Evolutionary conservation across 2,888 invertebrate genomes (phyloP), one percentile per base, ranked within the genome.

Genomic region (Mesorhabditis belari): DNA sequence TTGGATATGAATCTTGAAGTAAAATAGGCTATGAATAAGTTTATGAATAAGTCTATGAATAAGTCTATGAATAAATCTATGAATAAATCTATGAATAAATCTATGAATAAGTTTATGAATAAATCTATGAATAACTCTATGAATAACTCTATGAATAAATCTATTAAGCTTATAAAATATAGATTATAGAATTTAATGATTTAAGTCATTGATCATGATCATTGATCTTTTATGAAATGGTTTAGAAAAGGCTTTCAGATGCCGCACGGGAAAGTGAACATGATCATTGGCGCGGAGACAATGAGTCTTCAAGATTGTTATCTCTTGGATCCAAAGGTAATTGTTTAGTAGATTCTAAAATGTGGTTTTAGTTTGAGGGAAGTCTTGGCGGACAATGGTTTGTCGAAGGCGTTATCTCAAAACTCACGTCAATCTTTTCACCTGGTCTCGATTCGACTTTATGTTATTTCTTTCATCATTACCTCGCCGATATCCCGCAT

Each of bases 1-100:
- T 56, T 71, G 23, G 66, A 71, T 50, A 56, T 70, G 17, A 60
- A 68, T 53, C 58, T 71, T 3, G 63, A 68, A 56, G 73, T 69
- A 12, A 35, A 24, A 9, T 55, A 44, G 21, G n/a, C n/a, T n/a
- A n/a, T n/a, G n/a, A n/a, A n/a, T n/a, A n/a, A n/a, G n/a, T n/a
- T n/a, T n/a, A n/a, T n/a, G n/a, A n/a, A n/a, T n/a, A n/a, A n/a
- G n/a, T n/a, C n/a, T n/a, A n/a, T n/a, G n/a, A n/a, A n/a, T n/a
- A n/a, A n/a, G n/a, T n/a, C n/a, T n/a, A n/a, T n/a, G n/a, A n/a
- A n/a, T n/a, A n/a, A n/a, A n/a, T n/a, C n/a, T n/a, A n/a, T n/a
- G n/a, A n/a, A n/a, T n/a, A n/a, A n/a, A n/a, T n/a, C n/a, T n/a
- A n/a, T n/a, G n/a, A n/a, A n/a, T n/a, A n/a, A n/a, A n/a, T n/a